Evolutionary conservation across 2,797 vertebrate species (phyloP), one percentile per base, ranked within the genome.

Genomic region (Periophthalmus magnuspinnatus): DNA sequence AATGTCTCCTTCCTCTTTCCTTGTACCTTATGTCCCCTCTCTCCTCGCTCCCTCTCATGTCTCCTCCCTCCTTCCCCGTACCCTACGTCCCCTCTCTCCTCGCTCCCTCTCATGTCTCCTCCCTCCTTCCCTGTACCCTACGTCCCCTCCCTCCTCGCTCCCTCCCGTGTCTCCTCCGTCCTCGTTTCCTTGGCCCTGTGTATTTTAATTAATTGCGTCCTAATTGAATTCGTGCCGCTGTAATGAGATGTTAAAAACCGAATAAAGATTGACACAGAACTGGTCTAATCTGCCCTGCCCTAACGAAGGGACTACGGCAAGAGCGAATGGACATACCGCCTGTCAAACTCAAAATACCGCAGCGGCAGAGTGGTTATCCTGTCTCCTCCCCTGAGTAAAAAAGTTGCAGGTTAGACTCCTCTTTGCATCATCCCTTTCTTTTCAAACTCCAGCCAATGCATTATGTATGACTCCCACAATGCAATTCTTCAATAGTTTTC

Each of bases 161-260:
- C 54, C 8, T 6, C 11, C 7, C 54, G 1, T 28, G 54, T 28
- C 54, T 56, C 70, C 73, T 57, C 54, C 68, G 72, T 76, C 83
- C 83, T 84, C 74, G 36, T 47, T 80, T 92, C 83, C 78, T 75
- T 76, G 76, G 87, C 88, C 76, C 87, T 69, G 84, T 89, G 91
- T 91, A 84, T 84, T 92, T 92, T 93, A 92, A 94, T 93, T 94
- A 93, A 94, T 93, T 92, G 90, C 84, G 81, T 80, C 82, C 90
- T 93, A 93, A 93, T 93, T 93, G 91, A 93, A 93, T 93, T 93
- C 91, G 84, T 88, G 81, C 80, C 90, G 92, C 92, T 92, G 88
- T 92, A 93, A 94, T 93, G 93, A 93, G 84, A 93, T 91, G 91
- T 93, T 93, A 93, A 93, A 93, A 88, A 86, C 79, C 80, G 90